Evolutionary conservation across 2,113 vertebrate species (phyloP).

Genomic region (Eidolon helvum): DNA sequence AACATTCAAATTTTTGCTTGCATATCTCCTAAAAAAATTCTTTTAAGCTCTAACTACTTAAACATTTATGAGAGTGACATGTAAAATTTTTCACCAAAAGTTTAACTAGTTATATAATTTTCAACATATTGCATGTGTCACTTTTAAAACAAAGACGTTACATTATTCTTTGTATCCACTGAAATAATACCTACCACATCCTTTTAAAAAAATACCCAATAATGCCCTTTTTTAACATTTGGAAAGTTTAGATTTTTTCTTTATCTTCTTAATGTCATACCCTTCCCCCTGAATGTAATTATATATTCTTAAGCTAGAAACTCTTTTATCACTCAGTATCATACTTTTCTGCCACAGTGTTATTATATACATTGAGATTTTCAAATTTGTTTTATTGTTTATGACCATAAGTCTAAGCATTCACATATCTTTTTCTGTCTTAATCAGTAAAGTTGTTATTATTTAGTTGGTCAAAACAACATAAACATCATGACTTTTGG

Average conservation of each 20-base stretch:
- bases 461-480: neutral
- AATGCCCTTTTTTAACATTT: neutral
- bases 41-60: neutral
- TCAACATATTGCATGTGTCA: neutral
- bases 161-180: neutral
- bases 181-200: neutral
- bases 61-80: neutral
- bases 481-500: neutral
- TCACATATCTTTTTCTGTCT: neutral
- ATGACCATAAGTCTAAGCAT: neutral
- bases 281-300: neutral
- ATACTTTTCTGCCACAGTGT: neutral
- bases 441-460: neutral
- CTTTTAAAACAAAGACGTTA: neutral
- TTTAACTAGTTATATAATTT: neutral
- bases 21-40: neutral
- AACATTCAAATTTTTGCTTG: neutral
- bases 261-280: neutral
- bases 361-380: neutral
- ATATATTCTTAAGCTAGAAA: neutral
- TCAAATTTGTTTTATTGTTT: neutral
- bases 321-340: neutral
- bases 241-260: neutral
- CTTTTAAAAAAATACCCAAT: neutral
- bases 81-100: conserved; percentile 5